phyloP scores from a whole-genome alignment of 2,888 invertebrate genomes.

The Uloborus plumipes region DNA sequence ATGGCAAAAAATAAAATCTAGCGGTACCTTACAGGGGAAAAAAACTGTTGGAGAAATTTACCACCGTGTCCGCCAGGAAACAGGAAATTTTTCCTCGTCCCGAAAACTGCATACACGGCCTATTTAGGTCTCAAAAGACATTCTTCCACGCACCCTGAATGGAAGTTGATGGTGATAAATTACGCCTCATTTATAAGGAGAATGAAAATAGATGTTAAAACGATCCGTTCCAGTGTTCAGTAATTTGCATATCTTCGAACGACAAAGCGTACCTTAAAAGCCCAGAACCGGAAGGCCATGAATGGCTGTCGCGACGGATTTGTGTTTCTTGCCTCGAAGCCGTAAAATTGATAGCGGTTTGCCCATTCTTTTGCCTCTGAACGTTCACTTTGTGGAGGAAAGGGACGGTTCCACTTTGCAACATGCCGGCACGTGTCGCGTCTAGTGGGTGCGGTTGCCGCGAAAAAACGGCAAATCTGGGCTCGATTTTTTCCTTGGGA shows the following conservation, averaged over 20 bases:
- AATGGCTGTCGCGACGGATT: too few species aligned
- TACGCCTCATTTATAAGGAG: constrained; percentile 28
- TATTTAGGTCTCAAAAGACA: constrained; percentile 30
- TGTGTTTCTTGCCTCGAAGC: neutral
- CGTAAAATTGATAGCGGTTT: constrained; percentile 54
- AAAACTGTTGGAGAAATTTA: too few species aligned
- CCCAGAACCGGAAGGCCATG: too few species aligned
- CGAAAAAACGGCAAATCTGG: constrained; percentile 33
- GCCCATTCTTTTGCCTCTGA: constrained; percentile 31
- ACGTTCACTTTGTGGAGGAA: constrained; percentile 26
- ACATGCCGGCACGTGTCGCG: constrained; percentile 50
- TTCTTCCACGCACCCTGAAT: constrained; percentile 20
- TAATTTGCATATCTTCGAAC: constrained; percentile 59
- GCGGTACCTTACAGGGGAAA: too few species aligned
- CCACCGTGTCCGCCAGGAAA: neutral
- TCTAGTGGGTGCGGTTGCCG: constrained; percentile 43
- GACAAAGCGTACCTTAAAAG: too few species aligned
- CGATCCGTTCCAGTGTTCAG: constrained; percentile 28
- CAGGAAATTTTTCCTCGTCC: neutral
- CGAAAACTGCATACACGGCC: neutral
- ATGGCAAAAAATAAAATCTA: too few species aligned
- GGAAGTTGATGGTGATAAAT: constrained; percentile 62
- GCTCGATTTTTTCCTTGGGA: constrained; percentile 23
- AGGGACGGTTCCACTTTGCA: constrained; percentile 26
- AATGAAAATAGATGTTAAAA: constrained; percentile 45